Evolutionary conservation across 2,888 invertebrate genomes (phyloP).

Genomic region (Dendrolimus houi): DNA sequence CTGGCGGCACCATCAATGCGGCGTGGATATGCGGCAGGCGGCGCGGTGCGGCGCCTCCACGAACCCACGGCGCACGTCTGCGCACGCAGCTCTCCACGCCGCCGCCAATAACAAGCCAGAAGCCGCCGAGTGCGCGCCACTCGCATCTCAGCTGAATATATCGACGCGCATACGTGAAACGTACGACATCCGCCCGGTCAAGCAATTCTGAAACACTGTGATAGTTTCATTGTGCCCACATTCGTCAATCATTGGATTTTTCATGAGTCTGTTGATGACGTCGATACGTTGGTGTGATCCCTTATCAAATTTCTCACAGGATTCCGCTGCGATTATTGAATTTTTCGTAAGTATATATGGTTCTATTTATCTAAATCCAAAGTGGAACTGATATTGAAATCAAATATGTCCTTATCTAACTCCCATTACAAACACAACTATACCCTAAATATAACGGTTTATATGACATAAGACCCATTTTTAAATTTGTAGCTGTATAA

Average conservation of each 20-base stretch:
- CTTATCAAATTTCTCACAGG: constrained; percentile 4
- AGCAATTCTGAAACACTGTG: constrained; percentile 4
- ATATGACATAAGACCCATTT: not conserved
- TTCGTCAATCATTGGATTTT: not conserved
- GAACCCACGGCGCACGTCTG: constrained; percentile 23
- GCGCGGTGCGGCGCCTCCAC: constrained; percentile 37
- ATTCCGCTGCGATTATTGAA: not conserved
- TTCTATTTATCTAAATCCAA: constrained; percentile 2
- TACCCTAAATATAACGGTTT: not conserved
- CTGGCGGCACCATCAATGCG: constrained; percentile 4
- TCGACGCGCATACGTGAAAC: constrained; percentile 44
- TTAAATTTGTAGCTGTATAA: too few relatives aligned
- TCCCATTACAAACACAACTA: not conserved
- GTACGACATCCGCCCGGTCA: constrained; percentile 26
- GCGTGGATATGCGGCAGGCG: constrained; percentile 20
- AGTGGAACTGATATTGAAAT: constrained; percentile 2
- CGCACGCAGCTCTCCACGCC: constrained; percentile 41
- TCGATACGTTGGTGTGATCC: constrained; percentile 1
- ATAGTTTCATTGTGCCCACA: constrained; percentile 4
- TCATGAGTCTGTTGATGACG: constrained; percentile 1
- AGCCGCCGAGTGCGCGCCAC: constrained; percentile 48
- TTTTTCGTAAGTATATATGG: constrained; percentile 6
- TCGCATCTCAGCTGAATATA: constrained; percentile 30
- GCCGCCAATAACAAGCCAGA: constrained; percentile 47
- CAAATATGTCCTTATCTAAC: constrained; percentile 4